Percentiles rank a stretch among this genome's conserved stretches.
Conservation (phyloP, 2,797 vertebrate species). For the Melopsittacus undulatus region DNA sequence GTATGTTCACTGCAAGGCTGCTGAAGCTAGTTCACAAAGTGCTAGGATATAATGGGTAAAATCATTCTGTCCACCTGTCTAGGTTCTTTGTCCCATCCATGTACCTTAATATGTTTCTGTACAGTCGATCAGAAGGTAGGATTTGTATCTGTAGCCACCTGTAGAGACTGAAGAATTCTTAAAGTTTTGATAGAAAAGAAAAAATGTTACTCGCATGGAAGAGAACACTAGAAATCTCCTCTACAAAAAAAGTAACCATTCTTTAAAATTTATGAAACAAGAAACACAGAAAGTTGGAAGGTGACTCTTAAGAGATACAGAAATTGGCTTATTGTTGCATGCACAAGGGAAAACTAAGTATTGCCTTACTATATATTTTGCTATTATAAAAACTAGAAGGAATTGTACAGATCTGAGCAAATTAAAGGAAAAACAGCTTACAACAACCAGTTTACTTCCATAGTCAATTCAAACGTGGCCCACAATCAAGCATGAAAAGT, state of each 20-base stretch:
- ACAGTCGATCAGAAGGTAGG: not conserved
- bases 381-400: not conserved
- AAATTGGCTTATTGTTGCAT: not conserved
- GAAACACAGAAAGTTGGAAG: not conserved
- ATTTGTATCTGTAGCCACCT: not conserved
- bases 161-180: not conserved
- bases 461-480: not conserved
- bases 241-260: not conserved
- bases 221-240: not conserved
- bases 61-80: not conserved
- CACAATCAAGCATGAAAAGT: not conserved
- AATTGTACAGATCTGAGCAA: not conserved
- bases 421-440: not conserved
- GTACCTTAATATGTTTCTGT: not conserved
- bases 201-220: not conserved
- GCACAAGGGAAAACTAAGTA: not conserved
- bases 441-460: not conserved
- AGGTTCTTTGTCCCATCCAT: not conserved
- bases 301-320: not conserved
- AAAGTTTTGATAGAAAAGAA: not conserved
- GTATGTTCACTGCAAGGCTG: not conserved
- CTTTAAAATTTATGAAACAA: not conserved
- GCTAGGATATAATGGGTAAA: not conserved
- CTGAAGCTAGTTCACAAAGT: not conserved
- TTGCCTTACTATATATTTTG: not conserved